These are phyloP conservation scores for Hirtodrosophila alboralis DNA, from an alignment of 2,888 invertebrate genomes.

Conservation along the genomic window DNA sequence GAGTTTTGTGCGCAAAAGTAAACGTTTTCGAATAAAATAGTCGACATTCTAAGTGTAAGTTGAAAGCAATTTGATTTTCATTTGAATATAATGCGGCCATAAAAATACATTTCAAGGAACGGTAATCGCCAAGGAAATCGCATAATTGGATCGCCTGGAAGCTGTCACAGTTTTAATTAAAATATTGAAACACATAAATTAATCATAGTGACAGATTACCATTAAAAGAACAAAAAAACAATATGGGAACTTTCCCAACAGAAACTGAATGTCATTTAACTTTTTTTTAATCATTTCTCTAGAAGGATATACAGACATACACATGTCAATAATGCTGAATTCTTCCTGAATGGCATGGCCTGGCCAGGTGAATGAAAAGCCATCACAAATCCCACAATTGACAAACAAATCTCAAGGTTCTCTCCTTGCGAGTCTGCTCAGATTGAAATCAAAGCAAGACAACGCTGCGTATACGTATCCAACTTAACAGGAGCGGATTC, in stretches of 20 bases:
- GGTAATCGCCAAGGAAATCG: too few species aligned
- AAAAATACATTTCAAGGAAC: too few species aligned
- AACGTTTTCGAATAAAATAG: constrained; percentile 3
- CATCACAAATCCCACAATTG: constrained; percentile 33
- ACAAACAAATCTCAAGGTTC: constrained; percentile 47
- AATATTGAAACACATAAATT: too few species aligned
- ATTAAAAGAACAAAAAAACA: neutral
- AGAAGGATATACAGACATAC: too few species aligned
- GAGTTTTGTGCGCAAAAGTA: constrained; percentile 5
- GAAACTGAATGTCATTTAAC: too few species aligned
- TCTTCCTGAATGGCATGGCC: too few species aligned
- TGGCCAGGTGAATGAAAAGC: neutral
- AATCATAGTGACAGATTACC: neutral
- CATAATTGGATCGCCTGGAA: too few species aligned
- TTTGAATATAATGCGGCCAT: too few species aligned
- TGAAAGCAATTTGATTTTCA: too few species aligned
- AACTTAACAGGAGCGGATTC: too few species aligned
- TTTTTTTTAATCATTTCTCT: too few species aligned
- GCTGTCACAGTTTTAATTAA: constrained; percentile 34
- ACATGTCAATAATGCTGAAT: too few species aligned
- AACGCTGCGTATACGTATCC: constrained; percentile 53
- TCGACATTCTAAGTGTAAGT: constrained; percentile 1
- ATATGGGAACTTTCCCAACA: neutral
- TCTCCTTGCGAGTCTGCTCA: constrained; percentile 4
- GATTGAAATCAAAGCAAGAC: constrained; percentile 41